A percentile compares a stretch with the other conserved stretches of the same genome.
Conservation (phyloP, 2,113 vertebrate genomes). For the Epinephelus cyanopodus region DNA sequence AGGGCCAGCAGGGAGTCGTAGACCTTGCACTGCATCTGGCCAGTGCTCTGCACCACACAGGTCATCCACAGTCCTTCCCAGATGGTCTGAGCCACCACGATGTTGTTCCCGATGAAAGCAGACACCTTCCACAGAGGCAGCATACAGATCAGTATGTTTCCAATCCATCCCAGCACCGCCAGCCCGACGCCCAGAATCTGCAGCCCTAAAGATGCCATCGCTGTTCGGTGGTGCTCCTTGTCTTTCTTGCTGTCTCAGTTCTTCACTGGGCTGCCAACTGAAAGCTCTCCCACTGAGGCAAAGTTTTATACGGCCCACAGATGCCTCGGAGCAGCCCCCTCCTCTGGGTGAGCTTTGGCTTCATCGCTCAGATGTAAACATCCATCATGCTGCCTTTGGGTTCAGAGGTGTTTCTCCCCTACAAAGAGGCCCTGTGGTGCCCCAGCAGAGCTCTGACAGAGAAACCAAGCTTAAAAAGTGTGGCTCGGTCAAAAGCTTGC, state of each 20-base stretch:
- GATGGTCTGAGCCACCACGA: conserved; percentile 89
- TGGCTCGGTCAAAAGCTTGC: background rate
- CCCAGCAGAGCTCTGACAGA: conserved; percentile 11
- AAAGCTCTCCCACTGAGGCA: conserved; percentile 10
- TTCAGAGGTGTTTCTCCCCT: conserved; percentile 43
- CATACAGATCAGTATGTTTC: conserved; percentile 89
- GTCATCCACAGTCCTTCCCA: conserved; percentile 93
- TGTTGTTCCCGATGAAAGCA: conserved; percentile 93
- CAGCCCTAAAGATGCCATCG: conserved; percentile 89
- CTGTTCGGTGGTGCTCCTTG: background rate
- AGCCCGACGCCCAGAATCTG: conserved; percentile 89
- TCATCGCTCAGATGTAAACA: conserved; percentile 47
- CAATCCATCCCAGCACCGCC: conserved; percentile 89
- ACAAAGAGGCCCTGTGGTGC: conserved; percentile 57
- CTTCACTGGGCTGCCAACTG: conserved; percentile 20
- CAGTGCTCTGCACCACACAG: conserved; percentile 92
- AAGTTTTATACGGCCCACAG: conserved; percentile 57
- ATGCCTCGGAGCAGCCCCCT: conserved; percentile 28
- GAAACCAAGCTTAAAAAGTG: conserved; percentile 25
- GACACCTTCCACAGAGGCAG: conserved; percentile 92
- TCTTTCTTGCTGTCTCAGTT: background rate
- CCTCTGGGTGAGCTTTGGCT: conserved; percentile 72
- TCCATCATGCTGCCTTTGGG: conserved; percentile 65
- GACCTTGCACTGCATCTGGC: conserved; percentile 91
- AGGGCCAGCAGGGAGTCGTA: conserved; percentile 90